A percentile compares a stretch with the other conserved stretches of the same genome.
phyloP scores from a whole-genome alignment of 2,797 vertebrate species.

The Lacerta agilis region DNA sequence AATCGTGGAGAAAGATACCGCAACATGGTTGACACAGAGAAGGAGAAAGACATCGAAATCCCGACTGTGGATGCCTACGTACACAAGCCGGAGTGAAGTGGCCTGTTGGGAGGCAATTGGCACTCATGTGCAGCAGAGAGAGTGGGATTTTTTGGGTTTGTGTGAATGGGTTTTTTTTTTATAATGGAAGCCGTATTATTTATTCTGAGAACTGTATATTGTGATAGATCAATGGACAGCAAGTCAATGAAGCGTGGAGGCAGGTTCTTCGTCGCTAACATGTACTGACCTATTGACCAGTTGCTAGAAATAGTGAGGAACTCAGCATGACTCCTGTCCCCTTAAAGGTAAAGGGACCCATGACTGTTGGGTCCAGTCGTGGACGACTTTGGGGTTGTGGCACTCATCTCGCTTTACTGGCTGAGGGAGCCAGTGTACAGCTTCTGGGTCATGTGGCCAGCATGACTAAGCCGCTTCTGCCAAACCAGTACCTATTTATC shows the following conservation, averaged over 20 bases:
- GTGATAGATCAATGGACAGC: not conserved
- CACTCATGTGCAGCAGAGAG: not conserved
- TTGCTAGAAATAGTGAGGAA: not conserved
- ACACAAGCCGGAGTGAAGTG: slow-evolving; percentile 56
- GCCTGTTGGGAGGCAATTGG: not conserved
- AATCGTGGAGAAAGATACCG: slow-evolving; percentile 86
- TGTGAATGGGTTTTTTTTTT: not conserved
- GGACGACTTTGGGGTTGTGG: too few relatives aligned
- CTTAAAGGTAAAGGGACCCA: too few relatives aligned
- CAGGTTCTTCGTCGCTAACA: not conserved
- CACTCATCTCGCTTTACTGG: too few relatives aligned
- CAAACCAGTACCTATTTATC: too few relatives aligned
- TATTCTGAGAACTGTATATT: slow-evolving; percentile 52
- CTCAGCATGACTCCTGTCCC: not conserved
- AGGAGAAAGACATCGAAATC: slow-evolving; percentile 70
- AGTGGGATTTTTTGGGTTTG: not conserved
- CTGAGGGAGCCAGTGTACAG: too few relatives aligned
- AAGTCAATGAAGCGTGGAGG: not conserved
- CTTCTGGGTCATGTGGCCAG: too few relatives aligned
- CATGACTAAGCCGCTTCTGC: too few relatives aligned
- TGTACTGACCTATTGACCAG: too few relatives aligned
- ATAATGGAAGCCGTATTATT: slow-evolving; percentile 28
- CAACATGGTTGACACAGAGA: slow-evolving; percentile 58
- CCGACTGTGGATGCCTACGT: slow-evolving; percentile 68
- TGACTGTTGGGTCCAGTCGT: too few relatives aligned